Evolutionary conservation across 2,113 vertebrate species (phyloP).

Genomic region (Pogona vitticeps): DNA sequence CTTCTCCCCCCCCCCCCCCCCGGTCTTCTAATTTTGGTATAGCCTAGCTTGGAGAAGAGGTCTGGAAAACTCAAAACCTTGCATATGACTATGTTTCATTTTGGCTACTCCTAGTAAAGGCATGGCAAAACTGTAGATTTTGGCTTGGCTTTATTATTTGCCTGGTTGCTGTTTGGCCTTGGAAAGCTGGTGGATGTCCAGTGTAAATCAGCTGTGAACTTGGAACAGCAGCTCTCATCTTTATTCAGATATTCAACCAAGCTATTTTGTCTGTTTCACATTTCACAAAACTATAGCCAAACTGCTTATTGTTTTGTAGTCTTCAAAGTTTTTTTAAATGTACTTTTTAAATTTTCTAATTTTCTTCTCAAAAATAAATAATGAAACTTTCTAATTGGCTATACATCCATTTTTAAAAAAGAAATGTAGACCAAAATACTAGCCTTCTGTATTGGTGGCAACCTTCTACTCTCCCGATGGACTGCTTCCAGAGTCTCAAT

Average conservation of each 20-base stretch:
- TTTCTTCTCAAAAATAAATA: constrained; percentile 29
- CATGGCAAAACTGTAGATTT: neutral
- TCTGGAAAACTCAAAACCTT: neutral
- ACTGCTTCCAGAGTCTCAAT: constrained; percentile 95
- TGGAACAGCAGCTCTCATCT: constrained; percentile 50
- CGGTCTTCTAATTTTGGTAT: neutral
- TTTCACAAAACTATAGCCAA: constrained; percentile 65
- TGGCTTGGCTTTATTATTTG: neutral
- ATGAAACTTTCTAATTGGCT: constrained; percentile 18
- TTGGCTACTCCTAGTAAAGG: neutral
- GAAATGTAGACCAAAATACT: constrained; percentile 62
- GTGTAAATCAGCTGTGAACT: constrained; percentile 36
- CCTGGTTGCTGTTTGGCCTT: neutral
- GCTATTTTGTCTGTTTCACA: constrained; percentile 39
- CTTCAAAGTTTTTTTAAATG: constrained; percentile 45
- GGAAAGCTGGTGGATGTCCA: neutral
- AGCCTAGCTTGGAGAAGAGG: neutral
- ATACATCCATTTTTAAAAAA: constrained; percentile 34
- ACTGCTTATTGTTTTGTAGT: constrained; percentile 52
- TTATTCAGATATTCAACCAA: constrained; percentile 48
- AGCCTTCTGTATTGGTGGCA: constrained; percentile 98
- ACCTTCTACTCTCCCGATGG: constrained; percentile 93
- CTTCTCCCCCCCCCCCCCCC: neutral
- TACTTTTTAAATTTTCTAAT: constrained; percentile 39
- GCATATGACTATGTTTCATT: neutral